phyloP scores from a whole-genome alignment of 1,140 invertebrate species.

The Drosophila mojavensis region DNA sequence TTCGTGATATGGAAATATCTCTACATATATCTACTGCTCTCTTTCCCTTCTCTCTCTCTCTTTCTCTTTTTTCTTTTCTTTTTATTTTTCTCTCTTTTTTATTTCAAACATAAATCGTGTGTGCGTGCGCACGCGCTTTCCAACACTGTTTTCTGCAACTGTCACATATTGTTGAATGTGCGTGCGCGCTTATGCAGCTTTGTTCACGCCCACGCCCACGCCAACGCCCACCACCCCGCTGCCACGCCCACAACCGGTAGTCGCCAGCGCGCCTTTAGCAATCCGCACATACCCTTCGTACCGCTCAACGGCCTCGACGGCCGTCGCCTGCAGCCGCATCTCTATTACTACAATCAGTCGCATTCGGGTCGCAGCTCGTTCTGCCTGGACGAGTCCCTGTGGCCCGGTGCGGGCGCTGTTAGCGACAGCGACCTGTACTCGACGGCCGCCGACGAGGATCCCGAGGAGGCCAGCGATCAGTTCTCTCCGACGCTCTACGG shows the following conservation, averaged over 20 bases:
- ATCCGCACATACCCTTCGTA: conserved; percentile 67
- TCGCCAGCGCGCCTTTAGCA: conserved; percentile 76
- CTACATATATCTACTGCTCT: conserved; percentile 45
- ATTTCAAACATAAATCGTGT: conserved; percentile 6
- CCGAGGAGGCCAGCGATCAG: conserved; percentile 77
- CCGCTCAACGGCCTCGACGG: conserved; percentile 24
- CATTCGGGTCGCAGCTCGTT: conserved; percentile 71
- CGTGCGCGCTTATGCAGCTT: conserved; percentile 1
- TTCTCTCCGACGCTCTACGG: conserved; percentile 74
- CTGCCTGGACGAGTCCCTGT: conserved; percentile 73
- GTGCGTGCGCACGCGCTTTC: conserved; percentile 7
- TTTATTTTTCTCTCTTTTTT: conserved; percentile 26
- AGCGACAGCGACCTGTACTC: conserved; percentile 68
- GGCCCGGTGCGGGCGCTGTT: conserved; percentile 42
- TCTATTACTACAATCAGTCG: conserved; percentile 71
- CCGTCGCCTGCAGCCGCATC: conserved; percentile 60
- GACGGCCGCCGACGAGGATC: conserved; percentile 51
- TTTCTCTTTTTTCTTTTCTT: conserved; percentile 20
- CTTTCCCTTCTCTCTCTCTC: conserved; percentile 30
- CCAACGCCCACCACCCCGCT: conserved; percentile 45
- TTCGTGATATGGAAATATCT: conserved; percentile 31
- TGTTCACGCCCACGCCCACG: conserved; percentile 36
- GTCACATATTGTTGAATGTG: not conserved
- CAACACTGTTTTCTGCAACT: conserved; percentile 15
- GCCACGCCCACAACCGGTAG: conserved; percentile 24